These are phyloP conservation scores for Drosophila miranda DNA, from an alignment of 1,140 invertebrate genomes.

Conservation along the genomic window DNA sequence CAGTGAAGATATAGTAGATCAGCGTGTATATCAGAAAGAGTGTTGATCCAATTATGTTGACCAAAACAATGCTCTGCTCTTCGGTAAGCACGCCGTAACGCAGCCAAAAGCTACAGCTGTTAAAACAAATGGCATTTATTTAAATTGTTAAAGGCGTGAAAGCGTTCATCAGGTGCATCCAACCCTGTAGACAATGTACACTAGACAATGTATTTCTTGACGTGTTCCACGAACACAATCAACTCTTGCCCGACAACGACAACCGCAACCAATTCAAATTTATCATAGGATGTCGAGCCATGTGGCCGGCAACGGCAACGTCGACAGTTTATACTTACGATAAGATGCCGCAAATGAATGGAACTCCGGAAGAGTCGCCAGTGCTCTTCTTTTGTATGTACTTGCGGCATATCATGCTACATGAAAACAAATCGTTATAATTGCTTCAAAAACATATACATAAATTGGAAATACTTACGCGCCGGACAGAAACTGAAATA, in stretches of 20 bases:
- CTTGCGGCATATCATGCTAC: conserved; percentile 75
- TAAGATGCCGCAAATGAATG: conserved; percentile 89
- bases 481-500: conserved; percentile 88
- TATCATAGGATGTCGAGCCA: conserved; percentile 9
- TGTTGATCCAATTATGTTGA: conserved; percentile 86
- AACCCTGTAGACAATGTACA: conserved; percentile 18
- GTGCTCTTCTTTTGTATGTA: conserved; percentile 81
- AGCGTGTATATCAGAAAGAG: conserved; percentile 86
- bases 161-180: not conserved
- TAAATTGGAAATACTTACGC: conserved; percentile 53
- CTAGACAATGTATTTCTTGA: conserved; percentile 13
- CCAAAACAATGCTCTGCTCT: conserved; percentile 86
- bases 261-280: conserved; percentile 29
- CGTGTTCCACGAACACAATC: no score
- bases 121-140: conserved; percentile 31
- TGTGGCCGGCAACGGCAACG: conserved; percentile 30
- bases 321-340: conserved; percentile 85
- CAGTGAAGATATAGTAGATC: conserved; percentile 85
- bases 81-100: conserved; percentile 87
- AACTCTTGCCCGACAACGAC: not conserved
- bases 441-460: not conserved
- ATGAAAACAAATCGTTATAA: conserved; percentile 10
- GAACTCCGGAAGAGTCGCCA: conserved; percentile 86
- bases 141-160: not conserved
- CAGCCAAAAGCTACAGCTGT: conserved; percentile 85